These are phyloP conservation scores for Furnarius figulus DNA, from an alignment of 2,113 vertebrate species.

Conservation along the genomic window DNA sequence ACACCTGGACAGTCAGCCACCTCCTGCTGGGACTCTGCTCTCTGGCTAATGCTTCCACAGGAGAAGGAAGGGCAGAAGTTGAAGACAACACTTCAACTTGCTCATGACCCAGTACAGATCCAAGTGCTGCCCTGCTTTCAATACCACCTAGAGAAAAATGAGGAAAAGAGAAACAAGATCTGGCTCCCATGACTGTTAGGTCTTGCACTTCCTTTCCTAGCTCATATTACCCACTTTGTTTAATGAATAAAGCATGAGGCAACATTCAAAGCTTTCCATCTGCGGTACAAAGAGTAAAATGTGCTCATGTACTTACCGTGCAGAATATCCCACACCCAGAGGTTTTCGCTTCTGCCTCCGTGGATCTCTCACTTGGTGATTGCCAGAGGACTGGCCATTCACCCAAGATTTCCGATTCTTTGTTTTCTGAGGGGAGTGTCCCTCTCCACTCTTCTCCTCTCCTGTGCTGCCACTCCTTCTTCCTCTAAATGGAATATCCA, in stretches of 20 bases:
- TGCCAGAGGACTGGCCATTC: conserved; percentile 73
- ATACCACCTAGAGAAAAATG: background rate
- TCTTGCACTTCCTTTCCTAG: background rate
- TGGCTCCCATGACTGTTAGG: background rate
- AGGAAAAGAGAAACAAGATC: background rate
- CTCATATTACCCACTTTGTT: background rate
- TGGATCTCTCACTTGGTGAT: conserved; percentile 86
- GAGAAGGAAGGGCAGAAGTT: background rate
- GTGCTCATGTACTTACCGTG: conserved; percentile 78
- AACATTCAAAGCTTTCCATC: background rate
- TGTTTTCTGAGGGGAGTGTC: conserved; percentile 58
- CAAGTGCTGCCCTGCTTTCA: background rate
- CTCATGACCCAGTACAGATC: background rate
- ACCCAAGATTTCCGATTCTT: conserved; percentile 60
- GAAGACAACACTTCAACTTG: background rate
- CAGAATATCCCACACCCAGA: conserved; percentile 89
- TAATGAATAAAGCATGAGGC: background rate
- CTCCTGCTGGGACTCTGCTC: background rate
- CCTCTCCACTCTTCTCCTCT: conserved; percentile 73
- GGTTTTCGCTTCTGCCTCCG: conserved; percentile 88
- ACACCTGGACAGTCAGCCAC: background rate
- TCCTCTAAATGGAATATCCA: conserved; percentile 89
- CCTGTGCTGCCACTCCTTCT: conserved; percentile 54
- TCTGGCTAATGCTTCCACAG: background rate
- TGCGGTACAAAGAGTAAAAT: background rate